These are phyloP conservation scores for Amiota communis DNA, from an alignment of 2,888 invertebrate genomes.

Conservation along the genomic window DNA sequence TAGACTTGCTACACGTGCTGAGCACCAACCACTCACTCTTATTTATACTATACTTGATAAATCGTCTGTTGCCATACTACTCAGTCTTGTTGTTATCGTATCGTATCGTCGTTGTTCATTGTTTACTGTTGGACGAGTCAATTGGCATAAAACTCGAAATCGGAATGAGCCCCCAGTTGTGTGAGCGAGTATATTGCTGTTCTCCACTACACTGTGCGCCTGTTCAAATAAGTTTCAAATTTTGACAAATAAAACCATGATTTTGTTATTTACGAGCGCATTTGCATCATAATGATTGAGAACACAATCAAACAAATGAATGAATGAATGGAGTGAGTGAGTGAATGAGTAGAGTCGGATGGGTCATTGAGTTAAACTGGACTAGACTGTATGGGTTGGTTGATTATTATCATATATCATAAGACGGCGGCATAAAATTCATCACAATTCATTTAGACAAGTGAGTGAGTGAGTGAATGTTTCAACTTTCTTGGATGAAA, in stretches of 20 bases:
- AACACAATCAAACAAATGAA: constrained; percentile 23
- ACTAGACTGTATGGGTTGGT: too few relatives aligned
- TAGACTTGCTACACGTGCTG: too few relatives aligned
- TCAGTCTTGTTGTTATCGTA: not conserved
- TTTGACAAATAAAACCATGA: constrained; percentile 74
- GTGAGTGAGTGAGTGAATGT: constrained; percentile 39
- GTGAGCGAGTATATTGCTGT: constrained; percentile 41
- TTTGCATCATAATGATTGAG: constrained; percentile 56
- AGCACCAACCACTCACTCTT: too few relatives aligned
- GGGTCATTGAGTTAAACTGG: too few relatives aligned
- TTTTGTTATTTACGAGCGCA: constrained; percentile 70
- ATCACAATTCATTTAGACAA: constrained; percentile 15
- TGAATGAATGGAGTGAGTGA: constrained; percentile 9
- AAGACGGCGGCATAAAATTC: too few relatives aligned
- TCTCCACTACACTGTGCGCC: constrained; percentile 62
- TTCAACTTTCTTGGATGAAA: not conserved
- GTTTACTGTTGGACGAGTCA: constrained; percentile 13
- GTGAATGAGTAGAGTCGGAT: not conserved
- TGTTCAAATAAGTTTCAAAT: constrained; percentile 73
- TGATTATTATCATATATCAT: too few relatives aligned
- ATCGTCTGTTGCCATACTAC: not conserved
- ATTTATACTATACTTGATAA: too few relatives aligned
- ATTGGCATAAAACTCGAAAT: constrained; percentile 28
- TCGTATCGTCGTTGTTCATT: constrained; percentile 7
- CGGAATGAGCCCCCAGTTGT: constrained; percentile 22